Evolutionary conservation across 2,113 vertebrate genomes (phyloP), one percentile per base, ranked within the genome.

Genomic region (Esox niger): DNA sequence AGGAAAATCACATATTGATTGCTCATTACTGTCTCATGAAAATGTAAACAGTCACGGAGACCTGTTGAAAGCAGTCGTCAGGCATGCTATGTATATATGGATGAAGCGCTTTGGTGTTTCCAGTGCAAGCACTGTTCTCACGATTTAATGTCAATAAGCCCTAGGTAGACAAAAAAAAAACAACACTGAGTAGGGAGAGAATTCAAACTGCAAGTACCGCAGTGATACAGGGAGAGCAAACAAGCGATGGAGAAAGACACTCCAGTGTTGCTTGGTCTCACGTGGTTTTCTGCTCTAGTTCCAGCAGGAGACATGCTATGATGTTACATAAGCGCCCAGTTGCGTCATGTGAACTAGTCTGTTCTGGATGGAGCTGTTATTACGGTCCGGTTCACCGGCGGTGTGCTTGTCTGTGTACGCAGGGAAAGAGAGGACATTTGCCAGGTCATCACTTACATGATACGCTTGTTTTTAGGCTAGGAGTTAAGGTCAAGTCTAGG

Each of bases 1-100:
- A 52, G 82, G 71, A 88, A 85, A 86, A 86, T 84, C 82, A 79
- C 74, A 81, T 84, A 87, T 87, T 87, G 85, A 91, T 89, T 87
- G 82, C 83, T 85, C 86, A 89, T 91, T 88, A 84, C 71, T 20
- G 54, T 32, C 70, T 86, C 86, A 90, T 90, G 85, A 89, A 88
- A 83, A 79, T 30, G 60, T 80, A 86, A 76, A 79, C 75, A 82
- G 69, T 71, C 78, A 77, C 59, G 70, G 71, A 78, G 67, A 60
- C 62, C 29, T 74, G 26, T 73, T 62, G 46, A 73, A 81, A 76
- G 63, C 63, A 76, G 80, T 83, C 65, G 78, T 84, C 66, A 64
- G 61, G 23, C 66, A 64, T 75, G 69, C 63, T 71, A n/a, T n/a
- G n/a, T 62, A 77, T 76, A 66, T 52, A 35, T 20, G 6, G 11